Conservation (phyloP, 2,888 invertebrate species). For the Oligia strigilis region DNA sequence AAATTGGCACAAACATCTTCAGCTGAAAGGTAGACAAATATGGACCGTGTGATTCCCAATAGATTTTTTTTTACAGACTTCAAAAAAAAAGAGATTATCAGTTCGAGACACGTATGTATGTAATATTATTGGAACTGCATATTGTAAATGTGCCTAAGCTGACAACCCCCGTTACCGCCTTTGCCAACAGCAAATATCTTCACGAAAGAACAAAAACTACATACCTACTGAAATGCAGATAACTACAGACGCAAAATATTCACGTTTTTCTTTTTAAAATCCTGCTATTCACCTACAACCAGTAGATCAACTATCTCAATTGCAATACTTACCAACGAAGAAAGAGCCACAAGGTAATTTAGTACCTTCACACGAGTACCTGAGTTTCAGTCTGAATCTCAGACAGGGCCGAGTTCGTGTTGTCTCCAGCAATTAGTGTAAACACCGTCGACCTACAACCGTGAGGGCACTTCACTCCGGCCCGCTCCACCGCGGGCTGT, state of each 20-base stretch:
- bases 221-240: background rate
- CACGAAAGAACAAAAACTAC: background rate
- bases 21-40: constrained; percentile 10
- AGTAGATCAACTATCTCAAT: constrained; percentile 10
- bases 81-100: no score
- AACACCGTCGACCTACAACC: constrained; percentile 82
- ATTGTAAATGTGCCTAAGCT: background rate
- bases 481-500: constrained; percentile 50
- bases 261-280: background rate
- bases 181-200: background rate
- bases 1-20: constrained; percentile 44
- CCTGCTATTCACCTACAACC: background rate
- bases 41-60: background rate
- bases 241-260: background rate
- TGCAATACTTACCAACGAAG: background rate
- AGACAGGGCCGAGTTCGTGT: constrained; percentile 73
- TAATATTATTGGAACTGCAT: no score
- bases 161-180: background rate
- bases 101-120: no score
- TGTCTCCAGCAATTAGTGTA: constrained; percentile 86
- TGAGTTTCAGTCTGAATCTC: constrained; percentile 63
- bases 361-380: constrained; percentile 3
- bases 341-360: constrained; percentile 44
- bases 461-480: constrained; percentile 78
- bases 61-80: background rate